These are phyloP conservation scores for Coremacera marginata DNA, from an alignment of 2,888 invertebrate genomes.

Conservation along the genomic window DNA sequence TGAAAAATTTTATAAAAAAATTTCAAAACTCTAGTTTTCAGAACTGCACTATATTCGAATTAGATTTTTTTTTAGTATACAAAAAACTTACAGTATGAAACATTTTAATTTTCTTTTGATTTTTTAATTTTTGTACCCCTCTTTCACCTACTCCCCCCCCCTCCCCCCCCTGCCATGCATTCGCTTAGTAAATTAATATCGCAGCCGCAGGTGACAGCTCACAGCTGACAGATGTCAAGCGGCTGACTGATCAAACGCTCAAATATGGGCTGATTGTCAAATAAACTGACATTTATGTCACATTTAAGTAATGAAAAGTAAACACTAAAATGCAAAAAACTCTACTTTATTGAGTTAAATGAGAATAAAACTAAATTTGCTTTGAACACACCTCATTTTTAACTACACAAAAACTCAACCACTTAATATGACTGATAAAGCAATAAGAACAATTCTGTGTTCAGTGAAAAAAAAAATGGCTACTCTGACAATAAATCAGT, in stretches of 20 bases:
- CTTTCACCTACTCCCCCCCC: too few relatives aligned
- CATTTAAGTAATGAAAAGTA: neutral
- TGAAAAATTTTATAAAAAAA: too few relatives aligned
- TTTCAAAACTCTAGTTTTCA: too few relatives aligned
- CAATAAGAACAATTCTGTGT: neutral
- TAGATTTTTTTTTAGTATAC: too few relatives aligned
- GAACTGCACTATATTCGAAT: too few relatives aligned
- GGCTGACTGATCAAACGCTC: conserved; percentile 17
- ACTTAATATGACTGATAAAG: neutral
- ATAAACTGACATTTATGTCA: neutral
- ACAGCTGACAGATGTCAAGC: conserved; percentile 15
- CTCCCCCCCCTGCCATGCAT: too few relatives aligned
- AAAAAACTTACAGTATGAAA: too few relatives aligned
- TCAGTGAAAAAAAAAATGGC: neutral
- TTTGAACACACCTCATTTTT: neutral
- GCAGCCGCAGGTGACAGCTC: neutral
- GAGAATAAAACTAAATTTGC: neutral
- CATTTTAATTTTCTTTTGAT: too few relatives aligned
- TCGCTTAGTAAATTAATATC: neutral
- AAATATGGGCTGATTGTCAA: neutral
- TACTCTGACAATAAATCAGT: conserved; percentile 29
- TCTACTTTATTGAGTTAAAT: neutral
- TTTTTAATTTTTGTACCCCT: too few relatives aligned
- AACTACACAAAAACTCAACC: neutral
- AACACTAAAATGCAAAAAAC: too few relatives aligned